Evolutionary conservation across 2,888 invertebrate species (phyloP), one percentile per base, ranked within the genome.

Genomic region (Tribolium freemani): DNA sequence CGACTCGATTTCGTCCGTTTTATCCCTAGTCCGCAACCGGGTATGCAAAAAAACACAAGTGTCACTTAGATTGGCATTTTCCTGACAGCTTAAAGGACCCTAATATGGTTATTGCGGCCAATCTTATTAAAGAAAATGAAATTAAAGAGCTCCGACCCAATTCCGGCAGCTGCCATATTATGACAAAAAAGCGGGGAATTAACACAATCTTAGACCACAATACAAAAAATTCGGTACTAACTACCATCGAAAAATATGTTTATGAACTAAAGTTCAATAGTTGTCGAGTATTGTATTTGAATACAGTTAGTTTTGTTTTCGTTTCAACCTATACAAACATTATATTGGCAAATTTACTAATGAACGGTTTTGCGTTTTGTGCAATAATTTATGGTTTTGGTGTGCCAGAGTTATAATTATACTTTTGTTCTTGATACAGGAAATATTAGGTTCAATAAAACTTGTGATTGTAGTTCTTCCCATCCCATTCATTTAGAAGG

Each of bases 11-110:
- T 53, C 53, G 44, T 60, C 56, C 48, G 56, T 60, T 61, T 63
- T 68, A 68, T 72, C 63, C 61, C 57, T 60, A 20, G 54, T 67
- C 58, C 57, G 75, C 75, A 64, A 69, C 69, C 53, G 68, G 73
- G 63, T 67, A 73, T 69, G 72, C 77, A 77, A 78, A 78, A 63
- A 79, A 79, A 75, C 72, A 73, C 75, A 75, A 77, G 77, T 76
- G 77, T 76, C 76, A 76, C 75, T 77, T 75, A 73, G 76, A 77
- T 78, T 77, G 77, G 78, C 77, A 75, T 79, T 77, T 76, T 76
- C 72, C 69, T 51, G 64, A 71, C 54, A 71, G 67, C 68, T 72
- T 69, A 69, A 69, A 51, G 61, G 64, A 54, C 46, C 64, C 57
- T 72, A 72, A 72, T 72, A 72, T 60, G 72, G 72, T 69, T 69